Evolutionary conservation across 2,888 invertebrate species (phyloP).

Genomic region (Imbricaverruca yamaguchii): DNA sequence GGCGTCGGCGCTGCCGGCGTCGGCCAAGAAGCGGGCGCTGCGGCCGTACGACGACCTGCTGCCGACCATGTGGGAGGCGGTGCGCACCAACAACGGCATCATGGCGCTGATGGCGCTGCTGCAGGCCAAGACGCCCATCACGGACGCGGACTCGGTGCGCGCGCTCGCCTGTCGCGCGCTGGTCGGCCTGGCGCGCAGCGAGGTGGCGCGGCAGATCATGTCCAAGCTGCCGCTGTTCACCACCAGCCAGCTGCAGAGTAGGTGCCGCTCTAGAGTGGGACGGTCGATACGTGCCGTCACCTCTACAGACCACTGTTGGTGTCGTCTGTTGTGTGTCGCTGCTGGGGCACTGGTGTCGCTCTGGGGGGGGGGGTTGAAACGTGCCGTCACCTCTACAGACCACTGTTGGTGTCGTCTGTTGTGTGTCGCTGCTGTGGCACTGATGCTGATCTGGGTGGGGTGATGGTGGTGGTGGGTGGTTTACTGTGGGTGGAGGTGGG

Average conservation of each 20-base stretch:
- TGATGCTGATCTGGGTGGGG: no score
- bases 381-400: no score
- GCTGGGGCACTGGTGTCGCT: no score
- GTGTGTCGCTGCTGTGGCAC: no score
- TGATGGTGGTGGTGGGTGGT: no score
- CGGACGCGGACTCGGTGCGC: constrained; percentile 91
- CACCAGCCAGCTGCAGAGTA: constrained; percentile 81
- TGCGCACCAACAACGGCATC: constrained; percentile 89
- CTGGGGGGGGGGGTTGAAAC: no score
- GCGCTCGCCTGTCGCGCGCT: constrained; percentile 88
- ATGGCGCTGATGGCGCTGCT: constrained; percentile 85
- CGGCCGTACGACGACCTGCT: constrained; percentile 14
- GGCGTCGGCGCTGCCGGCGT: background rate
- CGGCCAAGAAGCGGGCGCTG: constrained; percentile 3
- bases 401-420: no score
- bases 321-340: no score
- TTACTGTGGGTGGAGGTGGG: no score
- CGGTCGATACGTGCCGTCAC: no score
- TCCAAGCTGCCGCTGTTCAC: constrained; percentile 90
- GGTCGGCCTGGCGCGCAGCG: constrained; percentile 86
- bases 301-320: no score
- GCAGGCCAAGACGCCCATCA: constrained; percentile 87
- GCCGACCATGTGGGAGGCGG: constrained; percentile 66
- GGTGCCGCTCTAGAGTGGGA: constrained; percentile 34
- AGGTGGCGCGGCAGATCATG: constrained; percentile 85